These are phyloP conservation scores for Megalops cyprinoides DNA, from an alignment of 2,797 vertebrate genomes.

Conservation along the genomic window DNA sequence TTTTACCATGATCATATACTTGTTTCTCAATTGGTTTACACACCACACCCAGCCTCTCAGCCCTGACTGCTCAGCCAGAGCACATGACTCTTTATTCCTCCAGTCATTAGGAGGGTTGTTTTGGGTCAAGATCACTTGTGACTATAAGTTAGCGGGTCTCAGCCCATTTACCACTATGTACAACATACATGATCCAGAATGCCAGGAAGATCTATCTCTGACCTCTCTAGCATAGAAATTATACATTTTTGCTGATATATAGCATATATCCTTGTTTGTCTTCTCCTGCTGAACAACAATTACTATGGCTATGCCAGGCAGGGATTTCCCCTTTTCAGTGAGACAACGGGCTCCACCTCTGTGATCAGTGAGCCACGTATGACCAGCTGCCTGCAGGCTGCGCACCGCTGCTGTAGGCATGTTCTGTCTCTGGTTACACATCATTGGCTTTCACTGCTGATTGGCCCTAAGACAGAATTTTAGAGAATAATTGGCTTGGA, in stretches of 20 bases:
- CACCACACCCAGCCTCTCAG: slow-evolving; percentile 8
- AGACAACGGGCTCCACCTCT: background rate
- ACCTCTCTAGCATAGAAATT: background rate
- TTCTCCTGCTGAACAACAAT: background rate
- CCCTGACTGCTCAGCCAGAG: slow-evolving; percentile 3
- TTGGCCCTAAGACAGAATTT: background rate
- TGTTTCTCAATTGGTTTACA: background rate
- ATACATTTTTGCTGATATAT: background rate
- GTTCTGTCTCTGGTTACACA: no score
- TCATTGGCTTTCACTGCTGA: no score
- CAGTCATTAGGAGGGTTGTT: background rate
- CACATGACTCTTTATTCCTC: slow-evolving; percentile 22
- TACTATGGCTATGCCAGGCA: background rate
- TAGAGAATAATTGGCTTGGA: background rate
- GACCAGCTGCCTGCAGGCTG: no score
- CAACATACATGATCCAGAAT: background rate
- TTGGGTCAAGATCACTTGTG: background rate
- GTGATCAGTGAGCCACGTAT: background rate
- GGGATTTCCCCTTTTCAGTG: background rate
- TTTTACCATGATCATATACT: background rate
- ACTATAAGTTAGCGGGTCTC: no score
- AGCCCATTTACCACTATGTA: background rate
- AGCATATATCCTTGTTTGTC: background rate
- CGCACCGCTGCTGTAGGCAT: background rate
- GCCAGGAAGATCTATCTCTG: background rate